phyloP scores from a whole-genome alignment of 2,797 vertebrate genomes.

The Gambusia yucatana region DNA sequence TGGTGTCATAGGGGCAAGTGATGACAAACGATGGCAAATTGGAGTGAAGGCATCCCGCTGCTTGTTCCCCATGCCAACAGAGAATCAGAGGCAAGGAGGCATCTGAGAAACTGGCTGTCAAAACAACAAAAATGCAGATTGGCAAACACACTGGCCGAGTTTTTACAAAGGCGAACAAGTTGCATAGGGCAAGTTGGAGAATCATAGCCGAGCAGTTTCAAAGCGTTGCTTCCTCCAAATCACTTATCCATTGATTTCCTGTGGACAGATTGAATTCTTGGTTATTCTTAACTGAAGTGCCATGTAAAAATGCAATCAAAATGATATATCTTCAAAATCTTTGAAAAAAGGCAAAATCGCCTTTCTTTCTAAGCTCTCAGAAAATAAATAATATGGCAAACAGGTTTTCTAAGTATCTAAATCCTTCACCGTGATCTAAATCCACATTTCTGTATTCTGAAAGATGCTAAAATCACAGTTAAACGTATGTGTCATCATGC shows the following conservation, averaged over 20 bases:
- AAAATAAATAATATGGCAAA: slow-evolving; percentile 40
- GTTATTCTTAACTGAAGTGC: slow-evolving; percentile 6
- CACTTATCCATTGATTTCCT: slow-evolving; percentile 20
- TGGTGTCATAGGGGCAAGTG: slow-evolving; percentile 79
- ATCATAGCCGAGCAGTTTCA: slow-evolving; percentile 24
- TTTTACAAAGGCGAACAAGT: slow-evolving; percentile 49
- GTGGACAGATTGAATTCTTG: slow-evolving; percentile 15
- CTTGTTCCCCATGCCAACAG: slow-evolving; percentile 74
- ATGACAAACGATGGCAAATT: slow-evolving; percentile 88
- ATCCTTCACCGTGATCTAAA: slow-evolving; percentile 60
- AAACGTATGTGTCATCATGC: slow-evolving; percentile 45
- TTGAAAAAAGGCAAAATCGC: slow-evolving; percentile 27
- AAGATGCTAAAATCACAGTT: slow-evolving; percentile 64
- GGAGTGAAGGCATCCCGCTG: slow-evolving; percentile 82
- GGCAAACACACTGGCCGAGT: slow-evolving; percentile 50
- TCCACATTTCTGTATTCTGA: slow-evolving; percentile 53
- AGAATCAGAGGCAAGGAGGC: slow-evolving; percentile 69
- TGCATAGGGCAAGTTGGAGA: slow-evolving; percentile 42
- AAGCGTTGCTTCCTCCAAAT: slow-evolving; percentile 20
- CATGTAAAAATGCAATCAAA: slow-evolving; percentile 27
- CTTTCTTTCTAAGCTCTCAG: slow-evolving; percentile 19
- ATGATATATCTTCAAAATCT: slow-evolving; percentile 7
- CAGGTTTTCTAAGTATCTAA: slow-evolving; percentile 41
- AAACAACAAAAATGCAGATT: slow-evolving; percentile 56
- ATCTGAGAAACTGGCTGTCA: slow-evolving; percentile 71